Base-by-base conservation (phyloP, 2,888 invertebrate species). In the Pseudeuparius sepicola region DNA sequence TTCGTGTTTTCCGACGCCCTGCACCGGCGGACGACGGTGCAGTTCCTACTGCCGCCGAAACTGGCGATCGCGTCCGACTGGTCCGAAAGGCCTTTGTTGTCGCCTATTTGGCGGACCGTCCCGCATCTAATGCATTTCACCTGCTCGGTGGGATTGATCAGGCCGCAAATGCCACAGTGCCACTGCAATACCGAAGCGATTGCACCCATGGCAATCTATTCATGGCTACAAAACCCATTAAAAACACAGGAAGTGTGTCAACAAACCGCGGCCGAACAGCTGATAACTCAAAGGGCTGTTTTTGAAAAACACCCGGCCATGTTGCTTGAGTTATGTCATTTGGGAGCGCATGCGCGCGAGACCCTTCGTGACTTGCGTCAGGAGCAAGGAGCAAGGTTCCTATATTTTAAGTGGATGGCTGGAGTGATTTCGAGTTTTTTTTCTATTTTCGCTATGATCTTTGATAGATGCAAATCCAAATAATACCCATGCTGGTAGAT, bases 151-250 rank as follows among this genome's bases (percentile, higher is more conserved):
- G 87, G 85, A 65, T 88, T 88, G 66, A 88, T 86, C 66, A 82
- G 75, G 67, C 81, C 77, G 70, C 88, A 88, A 66, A 78, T 75
- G 64, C 75, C 75, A 73, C 88, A 88, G 71, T 85, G 82, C 87
- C 87, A 89, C 71, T 88, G 88, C 65, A 88, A 76, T 70, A 88
- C 87, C 64, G 88, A 88, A 68, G 87, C 86, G 71, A 87, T 87
- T 64, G 87, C 86, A 68, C 88, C 88, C 88, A 88, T 88, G 61
- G 62, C 68, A 60, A 53, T 55, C 63, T 60, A 64, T 61, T 64
- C 69, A 70, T 69, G 54, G 52, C 50, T 49, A 49, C 26, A 35
- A 47, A 43, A 44, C 50, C 48, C 51, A 52, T 52, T 46, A 48
- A 50, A 43, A 40, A 39, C 40, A 39, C 40, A 31, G 32, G 45